These are phyloP conservation scores for Channa striata DNA, from an alignment of 2,797 vertebrate species.

Conservation along the genomic window DNA sequence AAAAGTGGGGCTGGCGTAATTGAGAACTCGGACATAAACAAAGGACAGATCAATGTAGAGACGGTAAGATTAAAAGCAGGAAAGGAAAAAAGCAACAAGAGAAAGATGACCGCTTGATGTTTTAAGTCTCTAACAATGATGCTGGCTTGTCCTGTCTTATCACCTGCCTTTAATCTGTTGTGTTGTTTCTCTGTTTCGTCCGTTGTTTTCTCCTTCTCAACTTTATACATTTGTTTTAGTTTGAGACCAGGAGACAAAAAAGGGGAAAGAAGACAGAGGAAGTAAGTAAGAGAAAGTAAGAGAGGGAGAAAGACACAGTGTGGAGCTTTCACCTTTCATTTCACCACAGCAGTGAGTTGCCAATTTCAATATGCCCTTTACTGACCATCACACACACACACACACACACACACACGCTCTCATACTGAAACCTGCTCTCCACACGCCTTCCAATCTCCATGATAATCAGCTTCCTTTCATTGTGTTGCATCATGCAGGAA, in stretches of 20 bases:
- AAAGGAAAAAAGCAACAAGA: neutral
- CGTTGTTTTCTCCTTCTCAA: conserved; percentile 26
- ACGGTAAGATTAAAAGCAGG: conserved; percentile 21
- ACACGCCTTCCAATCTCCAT: conserved; percentile 65
- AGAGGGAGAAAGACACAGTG: conserved; percentile 37
- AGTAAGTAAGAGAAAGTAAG: conserved; percentile 24
- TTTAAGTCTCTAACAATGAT: conserved; percentile 11
- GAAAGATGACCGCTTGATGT: neutral
- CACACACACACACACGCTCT: conserved; percentile 35
- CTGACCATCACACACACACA: conserved; percentile 60
- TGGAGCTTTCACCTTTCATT: conserved; percentile 74
- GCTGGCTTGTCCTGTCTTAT: neutral
- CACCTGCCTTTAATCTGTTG: conserved; percentile 19
- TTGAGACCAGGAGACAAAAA: conserved; percentile 29
- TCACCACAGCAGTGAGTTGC: conserved; percentile 68
- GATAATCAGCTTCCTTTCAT: conserved; percentile 79
- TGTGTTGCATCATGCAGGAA: conserved; percentile 79
- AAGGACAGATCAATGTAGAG: conserved; percentile 22
- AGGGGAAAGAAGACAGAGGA: conserved; percentile 14
- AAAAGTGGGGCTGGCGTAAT: conserved; percentile 21
- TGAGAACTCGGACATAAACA: conserved; percentile 34
- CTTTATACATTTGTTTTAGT: conserved; percentile 63
- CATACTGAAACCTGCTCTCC: conserved; percentile 56
- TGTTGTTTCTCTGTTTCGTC: conserved; percentile 17
- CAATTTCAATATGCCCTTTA: conserved; percentile 76